Conservation (phyloP, 2,888 invertebrate species). For the Cataglyphis cursor region DNA sequence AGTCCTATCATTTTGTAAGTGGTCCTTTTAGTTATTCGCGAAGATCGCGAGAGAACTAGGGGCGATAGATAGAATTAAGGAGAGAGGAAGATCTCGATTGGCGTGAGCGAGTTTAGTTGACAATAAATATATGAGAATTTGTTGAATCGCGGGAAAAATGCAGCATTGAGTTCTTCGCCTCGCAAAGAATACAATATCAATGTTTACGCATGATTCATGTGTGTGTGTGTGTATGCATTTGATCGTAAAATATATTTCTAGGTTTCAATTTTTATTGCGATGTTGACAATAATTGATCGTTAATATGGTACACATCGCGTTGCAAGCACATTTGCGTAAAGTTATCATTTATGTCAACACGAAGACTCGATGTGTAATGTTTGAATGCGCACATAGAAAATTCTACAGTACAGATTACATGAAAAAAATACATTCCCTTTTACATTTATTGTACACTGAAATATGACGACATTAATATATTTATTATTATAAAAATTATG, state of each 20-base stretch:
- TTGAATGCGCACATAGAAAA: no score
- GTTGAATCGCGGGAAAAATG: background rate
- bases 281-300: background rate
- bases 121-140: background rate
- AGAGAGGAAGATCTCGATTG: background rate
- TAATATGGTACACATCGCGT: no score
- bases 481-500: no score
- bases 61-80: background rate
- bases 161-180: background rate
- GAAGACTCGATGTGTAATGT: background rate
- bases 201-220: background rate
- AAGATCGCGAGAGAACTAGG: background rate
- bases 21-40: background rate
- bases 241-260: background rate
- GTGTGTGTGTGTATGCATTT: background rate
- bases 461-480: no score
- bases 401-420: no score
- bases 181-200: background rate
- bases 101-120: background rate
- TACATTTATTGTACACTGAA: no score
- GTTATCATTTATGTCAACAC: background rate
- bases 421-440: no score
- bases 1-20: constrained; percentile 89
- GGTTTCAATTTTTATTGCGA: background rate
- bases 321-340: background rate